Percentiles rank a stretch among this genome's conserved stretches.
These are phyloP conservation scores for Microplitis manilae DNA, from an alignment of 2,888 invertebrate species.

Conservation along the genomic window DNA sequence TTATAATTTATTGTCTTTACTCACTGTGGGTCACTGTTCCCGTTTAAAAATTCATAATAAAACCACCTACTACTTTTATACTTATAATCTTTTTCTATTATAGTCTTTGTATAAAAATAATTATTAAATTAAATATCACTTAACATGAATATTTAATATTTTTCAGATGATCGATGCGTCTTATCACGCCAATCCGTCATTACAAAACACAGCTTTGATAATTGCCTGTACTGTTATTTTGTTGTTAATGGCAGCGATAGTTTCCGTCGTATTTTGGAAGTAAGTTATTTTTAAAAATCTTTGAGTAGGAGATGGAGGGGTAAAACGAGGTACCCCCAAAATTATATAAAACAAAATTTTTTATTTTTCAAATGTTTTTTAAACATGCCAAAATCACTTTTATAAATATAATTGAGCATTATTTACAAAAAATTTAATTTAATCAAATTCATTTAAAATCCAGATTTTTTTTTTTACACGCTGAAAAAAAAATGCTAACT, in stretches of 20 bases:
- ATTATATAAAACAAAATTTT: too few relatives aligned
- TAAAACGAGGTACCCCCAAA: too few relatives aligned
- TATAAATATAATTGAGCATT: too few relatives aligned
- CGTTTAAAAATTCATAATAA: not conserved
- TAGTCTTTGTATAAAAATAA: not conserved
- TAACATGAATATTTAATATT: slow-evolving; percentile 58
- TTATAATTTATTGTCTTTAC: not conserved
- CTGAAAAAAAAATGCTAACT: too few relatives aligned
- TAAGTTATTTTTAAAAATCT: slow-evolving; percentile 74
- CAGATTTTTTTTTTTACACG: too few relatives aligned
- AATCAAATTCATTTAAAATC: too few relatives aligned
- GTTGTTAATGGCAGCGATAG: slow-evolving; percentile 84
- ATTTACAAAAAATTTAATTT: too few relatives aligned
- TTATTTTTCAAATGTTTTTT: too few relatives aligned
- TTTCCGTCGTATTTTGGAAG: slow-evolving; percentile 90
- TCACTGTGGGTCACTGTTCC: not conserved
- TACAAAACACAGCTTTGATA: slow-evolving; percentile 89
- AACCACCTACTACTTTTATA: not conserved
- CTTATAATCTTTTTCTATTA: not conserved
- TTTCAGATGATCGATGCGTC: slow-evolving; percentile 91
- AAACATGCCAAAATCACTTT: too few relatives aligned
- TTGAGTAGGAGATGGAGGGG: too few relatives aligned
- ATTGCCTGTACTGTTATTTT: slow-evolving; percentile 86
- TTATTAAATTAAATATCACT: slow-evolving; percentile 11
- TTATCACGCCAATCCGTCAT: slow-evolving; percentile 87